Evolutionary conservation across 30 jellyfish, hydroid and myxozoan species (phyloP).

Genomic region (Rhopilema esculentum): DNA sequence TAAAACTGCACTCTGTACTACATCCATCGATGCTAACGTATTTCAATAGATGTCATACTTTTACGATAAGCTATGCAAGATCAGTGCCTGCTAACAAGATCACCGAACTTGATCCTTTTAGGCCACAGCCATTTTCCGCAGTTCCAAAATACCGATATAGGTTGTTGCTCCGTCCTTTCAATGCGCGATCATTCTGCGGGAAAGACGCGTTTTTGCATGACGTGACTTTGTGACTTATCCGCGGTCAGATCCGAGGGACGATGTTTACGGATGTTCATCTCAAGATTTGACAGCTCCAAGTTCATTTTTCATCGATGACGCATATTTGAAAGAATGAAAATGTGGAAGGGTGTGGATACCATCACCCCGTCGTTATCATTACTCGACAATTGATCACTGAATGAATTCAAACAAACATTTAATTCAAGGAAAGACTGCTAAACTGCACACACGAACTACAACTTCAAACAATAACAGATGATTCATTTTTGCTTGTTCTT

Average conservation of each 20-base stretch:
- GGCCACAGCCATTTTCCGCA: conserved; percentile 72
- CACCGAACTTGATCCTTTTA: conserved; percentile 42
- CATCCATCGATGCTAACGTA: conserved; percentile 63
- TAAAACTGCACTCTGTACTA: conserved; percentile 75
- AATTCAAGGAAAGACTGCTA: not conserved
- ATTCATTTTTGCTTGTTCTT: no score
- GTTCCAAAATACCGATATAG: conserved; percentile 33
- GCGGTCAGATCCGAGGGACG: not conserved
- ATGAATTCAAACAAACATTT: no score
- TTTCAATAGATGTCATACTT: conserved; percentile 45
- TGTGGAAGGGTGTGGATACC: not conserved
- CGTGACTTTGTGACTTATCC: not conserved
- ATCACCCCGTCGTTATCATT: no score
- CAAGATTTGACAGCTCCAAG: not conserved
- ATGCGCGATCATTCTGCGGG: conserved; percentile 25
- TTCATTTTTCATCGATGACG: not conserved
- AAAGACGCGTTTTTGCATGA: not conserved
- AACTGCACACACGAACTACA: no score
- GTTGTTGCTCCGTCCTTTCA: conserved; percentile 52
- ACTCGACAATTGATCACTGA: no score
- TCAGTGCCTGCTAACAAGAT: conserved; percentile 48
- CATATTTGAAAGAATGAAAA: not conserved
- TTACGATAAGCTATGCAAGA: conserved; percentile 54
- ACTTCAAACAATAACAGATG: no score
- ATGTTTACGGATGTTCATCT: not conserved